Percentiles rank a stretch among this genome's conserved stretches.
Conservation (phyloP, 92 coral and sea anemone species). For the Porites evermanni region DNA sequence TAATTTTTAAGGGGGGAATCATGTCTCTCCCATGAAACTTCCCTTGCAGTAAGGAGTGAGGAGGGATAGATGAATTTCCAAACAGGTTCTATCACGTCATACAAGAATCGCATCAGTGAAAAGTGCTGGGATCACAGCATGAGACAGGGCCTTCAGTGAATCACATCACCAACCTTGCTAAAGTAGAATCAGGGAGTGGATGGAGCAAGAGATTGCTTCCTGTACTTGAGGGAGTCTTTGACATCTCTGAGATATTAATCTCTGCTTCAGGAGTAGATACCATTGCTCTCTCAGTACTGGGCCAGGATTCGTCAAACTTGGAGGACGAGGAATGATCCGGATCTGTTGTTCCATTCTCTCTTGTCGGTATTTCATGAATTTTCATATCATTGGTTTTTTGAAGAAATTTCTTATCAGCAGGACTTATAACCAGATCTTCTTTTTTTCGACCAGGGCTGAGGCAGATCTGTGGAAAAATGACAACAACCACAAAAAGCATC, state of each 20-base stretch:
- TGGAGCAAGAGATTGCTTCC: conserved; percentile 8
- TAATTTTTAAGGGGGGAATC: too few relatives aligned
- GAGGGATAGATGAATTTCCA: too few relatives aligned
- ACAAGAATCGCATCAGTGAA: too few relatives aligned
- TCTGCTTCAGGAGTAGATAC: conserved; percentile 78
- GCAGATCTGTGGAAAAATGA: conserved; percentile 51
- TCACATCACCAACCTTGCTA: conserved; percentile 47
- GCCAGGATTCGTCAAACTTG: conserved; percentile 98
- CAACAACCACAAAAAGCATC: background rate
- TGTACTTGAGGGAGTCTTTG: conserved; percentile 48
- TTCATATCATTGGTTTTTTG: conserved; percentile 68
- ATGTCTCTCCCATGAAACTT: too few relatives aligned
- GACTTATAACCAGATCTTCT: conserved; percentile 58
- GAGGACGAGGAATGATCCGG: conserved; percentile 86
- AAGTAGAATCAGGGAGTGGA: conserved; percentile 54
- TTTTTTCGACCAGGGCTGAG: conserved; percentile 67
- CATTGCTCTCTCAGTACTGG: conserved; percentile 87
- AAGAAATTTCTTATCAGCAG: conserved; percentile 86
- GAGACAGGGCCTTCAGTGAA: background rate
- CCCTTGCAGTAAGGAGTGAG: too few relatives aligned
- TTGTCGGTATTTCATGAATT: conserved; percentile 90
- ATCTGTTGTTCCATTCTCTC: conserved; percentile 88
- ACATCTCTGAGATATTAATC: conserved; percentile 2
- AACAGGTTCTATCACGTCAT: too few relatives aligned
- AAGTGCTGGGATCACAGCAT: too few relatives aligned